Conservation (phyloP, 92 coral and sea anemone genomes). For the Epizoanthus ramosus region DNA sequence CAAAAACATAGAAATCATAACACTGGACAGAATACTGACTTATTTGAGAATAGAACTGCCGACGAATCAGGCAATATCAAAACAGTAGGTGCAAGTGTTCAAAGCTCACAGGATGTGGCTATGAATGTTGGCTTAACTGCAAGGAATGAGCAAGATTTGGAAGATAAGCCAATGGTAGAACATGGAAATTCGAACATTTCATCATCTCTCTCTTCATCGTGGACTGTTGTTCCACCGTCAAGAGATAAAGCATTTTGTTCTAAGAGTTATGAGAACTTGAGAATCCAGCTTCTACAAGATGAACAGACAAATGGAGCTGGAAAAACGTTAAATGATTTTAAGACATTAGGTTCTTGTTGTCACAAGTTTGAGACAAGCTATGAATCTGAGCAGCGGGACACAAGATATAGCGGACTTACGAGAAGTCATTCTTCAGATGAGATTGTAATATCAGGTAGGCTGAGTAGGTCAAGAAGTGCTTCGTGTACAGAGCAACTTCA, state of each 20-base stretch:
- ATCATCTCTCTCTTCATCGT: constrained; percentile 68
- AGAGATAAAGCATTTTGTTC: constrained; percentile 62
- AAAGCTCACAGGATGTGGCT: not conserved
- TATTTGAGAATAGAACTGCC: not conserved
- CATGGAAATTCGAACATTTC: constrained; percentile 33
- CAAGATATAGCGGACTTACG: not conserved
- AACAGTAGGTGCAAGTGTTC: not conserved
- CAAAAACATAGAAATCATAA: not conserved
- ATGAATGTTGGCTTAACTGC: not conserved
- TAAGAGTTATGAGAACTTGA: constrained; percentile 75
- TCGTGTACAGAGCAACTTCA: constrained; percentile 5
- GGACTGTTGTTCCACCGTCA: constrained; percentile 72
- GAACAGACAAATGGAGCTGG: constrained; percentile 42
- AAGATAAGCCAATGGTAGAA: constrained; percentile 20
- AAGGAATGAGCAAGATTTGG: not conserved
- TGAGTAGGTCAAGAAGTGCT: constrained; percentile 17
- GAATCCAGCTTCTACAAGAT: constrained; percentile 38
- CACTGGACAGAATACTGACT: not conserved
- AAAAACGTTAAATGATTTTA: constrained; percentile 43
- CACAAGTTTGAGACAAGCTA: constrained; percentile 64
- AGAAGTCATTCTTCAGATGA: not conserved
- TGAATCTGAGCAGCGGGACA: constrained; percentile 36
- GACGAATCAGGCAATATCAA: not conserved
- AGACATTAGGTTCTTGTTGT: constrained; percentile 68
- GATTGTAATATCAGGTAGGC: not conserved